phyloP scores from a whole-genome alignment of 2,888 invertebrate genomes.

The Sphaeridia pumilis region DNA sequence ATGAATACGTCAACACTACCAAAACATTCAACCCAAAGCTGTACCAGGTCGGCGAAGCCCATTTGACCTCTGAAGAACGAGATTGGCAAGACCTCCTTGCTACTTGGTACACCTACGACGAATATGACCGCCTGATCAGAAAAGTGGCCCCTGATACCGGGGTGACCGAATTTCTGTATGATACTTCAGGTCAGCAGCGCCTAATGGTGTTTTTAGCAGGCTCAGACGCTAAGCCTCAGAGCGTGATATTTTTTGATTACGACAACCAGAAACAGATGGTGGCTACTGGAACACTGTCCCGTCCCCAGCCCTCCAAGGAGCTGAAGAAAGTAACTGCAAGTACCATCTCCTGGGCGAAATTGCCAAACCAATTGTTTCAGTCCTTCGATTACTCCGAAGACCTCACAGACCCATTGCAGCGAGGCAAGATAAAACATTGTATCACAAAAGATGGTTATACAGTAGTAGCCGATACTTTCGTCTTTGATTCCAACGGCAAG shows the following conservation, averaged over 20 bases:
- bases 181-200: not conserved
- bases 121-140: not conserved
- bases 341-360: not conserved
- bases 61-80: not conserved
- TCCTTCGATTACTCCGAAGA: not conserved
- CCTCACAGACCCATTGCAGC: not conserved
- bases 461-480: not conserved
- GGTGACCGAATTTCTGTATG: slow-evolving; percentile 1
- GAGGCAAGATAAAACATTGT: not conserved
- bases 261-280: not conserved
- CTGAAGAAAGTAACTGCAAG: not conserved
- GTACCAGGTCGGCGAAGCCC: not conserved
- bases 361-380: not conserved
- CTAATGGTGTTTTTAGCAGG: slow-evolving; percentile 1
- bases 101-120: not conserved
- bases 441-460: not conserved
- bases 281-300: not conserved
- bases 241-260: no score
- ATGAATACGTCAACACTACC: slow-evolving; percentile 17
- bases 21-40: no score
- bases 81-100: not conserved
- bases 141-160: slow-evolving; percentile 9
- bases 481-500: not conserved
- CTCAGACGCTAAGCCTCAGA: no score
- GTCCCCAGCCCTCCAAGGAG: not conserved